Conservation (phyloP, 2,888 invertebrate species). For the Drosophila stalkeri region DNA sequence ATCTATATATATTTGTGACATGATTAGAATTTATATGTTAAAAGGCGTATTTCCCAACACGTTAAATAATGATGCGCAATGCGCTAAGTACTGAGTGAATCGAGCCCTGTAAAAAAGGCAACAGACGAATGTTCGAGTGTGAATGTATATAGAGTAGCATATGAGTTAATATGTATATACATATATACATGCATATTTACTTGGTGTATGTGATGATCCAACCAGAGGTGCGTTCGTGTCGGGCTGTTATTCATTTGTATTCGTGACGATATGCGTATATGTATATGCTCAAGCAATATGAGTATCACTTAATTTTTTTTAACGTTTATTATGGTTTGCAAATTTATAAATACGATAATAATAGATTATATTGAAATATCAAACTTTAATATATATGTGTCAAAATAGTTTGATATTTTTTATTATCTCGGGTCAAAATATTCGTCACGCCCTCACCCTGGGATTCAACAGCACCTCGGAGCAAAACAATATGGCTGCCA, state of each 20-base stretch:
- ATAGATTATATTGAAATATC: not conserved
- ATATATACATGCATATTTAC: slow-evolving; percentile 44
- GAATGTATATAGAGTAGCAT: slow-evolving; percentile 47
- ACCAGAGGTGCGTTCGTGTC: slow-evolving; percentile 61
- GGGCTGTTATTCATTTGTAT: slow-evolving; percentile 46
- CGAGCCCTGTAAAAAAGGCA: slow-evolving; percentile 50
- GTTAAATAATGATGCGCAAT: slow-evolving; percentile 50
- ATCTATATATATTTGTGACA: slow-evolving; percentile 10
- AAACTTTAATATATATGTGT: slow-evolving; percentile 12
- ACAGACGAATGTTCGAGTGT: slow-evolving; percentile 53
- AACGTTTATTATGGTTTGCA: not conserved
- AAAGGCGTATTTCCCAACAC: slow-evolving; percentile 1
- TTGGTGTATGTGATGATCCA: slow-evolving; percentile 62
- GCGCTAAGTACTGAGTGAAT: slow-evolving; percentile 49
- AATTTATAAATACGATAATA: no score
- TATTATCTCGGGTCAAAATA: slow-evolving; percentile 39
- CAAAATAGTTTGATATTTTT: slow-evolving; percentile 22
- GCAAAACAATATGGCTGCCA: slow-evolving; percentile 83
- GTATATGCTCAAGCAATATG: slow-evolving; percentile 11
- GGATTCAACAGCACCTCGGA: slow-evolving; percentile 41
- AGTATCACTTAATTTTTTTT: not conserved
- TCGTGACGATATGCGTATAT: slow-evolving; percentile 43
- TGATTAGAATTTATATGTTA: slow-evolving; percentile 9
- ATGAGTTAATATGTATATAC: slow-evolving; percentile 44
- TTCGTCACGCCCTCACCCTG: slow-evolving; percentile 59